Conservation (phyloP, 2,888 invertebrate genomes). For the Cheilosia soror region DNA sequence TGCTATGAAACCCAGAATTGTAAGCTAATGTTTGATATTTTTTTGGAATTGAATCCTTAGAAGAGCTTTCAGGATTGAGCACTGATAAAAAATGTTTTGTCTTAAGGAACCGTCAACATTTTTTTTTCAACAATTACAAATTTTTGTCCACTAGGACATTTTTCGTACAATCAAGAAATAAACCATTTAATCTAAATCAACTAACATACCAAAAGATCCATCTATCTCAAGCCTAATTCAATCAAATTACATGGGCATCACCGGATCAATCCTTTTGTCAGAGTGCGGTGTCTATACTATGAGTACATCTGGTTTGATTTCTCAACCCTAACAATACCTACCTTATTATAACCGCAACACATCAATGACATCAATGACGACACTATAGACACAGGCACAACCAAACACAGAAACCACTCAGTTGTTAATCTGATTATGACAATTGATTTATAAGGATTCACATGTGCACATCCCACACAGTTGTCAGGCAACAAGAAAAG, state of each 20-base stretch:
- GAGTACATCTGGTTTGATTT: constrained; percentile 55
- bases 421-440: constrained; percentile 74
- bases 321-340: constrained; percentile 27
- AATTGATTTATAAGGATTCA: constrained; percentile 73
- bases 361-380: constrained; percentile 58
- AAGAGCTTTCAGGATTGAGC: no score
- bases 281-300: background rate
- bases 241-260: constrained; percentile 70
- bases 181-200: background rate
- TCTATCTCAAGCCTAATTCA: constrained; percentile 35
- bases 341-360: constrained; percentile 58
- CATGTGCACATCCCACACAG: constrained; percentile 48
- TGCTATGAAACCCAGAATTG: no score
- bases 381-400: constrained; percentile 8
- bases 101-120: no score
- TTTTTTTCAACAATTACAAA: no score
- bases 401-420: constrained; percentile 60
- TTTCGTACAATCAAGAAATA: no score
- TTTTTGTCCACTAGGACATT: no score
- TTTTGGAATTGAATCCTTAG: no score
- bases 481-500: constrained; percentile 53
- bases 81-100: no score
- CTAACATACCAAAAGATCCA: constrained; percentile 1
- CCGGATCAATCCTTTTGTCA: constrained; percentile 42
- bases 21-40: no score